A percentile compares a stretch with the other conserved stretches of the same genome.
Conservation (phyloP, 1,140 invertebrate genomes). For the Phymorhynchus buccinoides region DNA sequence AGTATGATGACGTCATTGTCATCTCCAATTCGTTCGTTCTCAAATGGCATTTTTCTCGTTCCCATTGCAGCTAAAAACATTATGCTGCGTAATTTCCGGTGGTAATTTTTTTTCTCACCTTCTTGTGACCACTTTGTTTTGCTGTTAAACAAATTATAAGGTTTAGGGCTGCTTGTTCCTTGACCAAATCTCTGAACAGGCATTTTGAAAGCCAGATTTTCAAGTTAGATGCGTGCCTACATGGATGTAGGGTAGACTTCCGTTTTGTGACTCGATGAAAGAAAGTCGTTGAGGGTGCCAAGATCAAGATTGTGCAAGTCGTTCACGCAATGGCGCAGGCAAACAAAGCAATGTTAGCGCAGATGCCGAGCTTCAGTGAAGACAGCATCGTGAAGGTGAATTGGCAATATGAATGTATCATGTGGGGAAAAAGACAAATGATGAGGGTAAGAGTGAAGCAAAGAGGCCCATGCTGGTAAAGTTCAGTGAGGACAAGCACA, state of each 20-base stretch:
- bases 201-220: background rate
- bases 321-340: slow-evolving; percentile 25
- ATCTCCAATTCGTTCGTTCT: no score
- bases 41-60: no score
- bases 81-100: no score
- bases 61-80: no score
- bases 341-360: background rate
- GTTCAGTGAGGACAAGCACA: no score
- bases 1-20: no score
- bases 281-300: background rate
- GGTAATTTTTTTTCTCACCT: no score
- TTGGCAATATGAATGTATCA: background rate
- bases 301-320: slow-evolving; percentile 12
- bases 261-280: background rate
- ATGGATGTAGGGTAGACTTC: background rate
- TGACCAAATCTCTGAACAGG: background rate
- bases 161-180: no score
- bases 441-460: no score
- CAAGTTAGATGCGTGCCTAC: background rate
- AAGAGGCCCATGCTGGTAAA: no score
- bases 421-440: no score
- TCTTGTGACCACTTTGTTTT: background rate
- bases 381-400: background rate
- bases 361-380: slow-evolving; percentile 25
- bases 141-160: background rate